Evolutionary conservation across 64 coral and sea anemone species (phyloP).

Genomic region (Stylophora pistillata): DNA sequence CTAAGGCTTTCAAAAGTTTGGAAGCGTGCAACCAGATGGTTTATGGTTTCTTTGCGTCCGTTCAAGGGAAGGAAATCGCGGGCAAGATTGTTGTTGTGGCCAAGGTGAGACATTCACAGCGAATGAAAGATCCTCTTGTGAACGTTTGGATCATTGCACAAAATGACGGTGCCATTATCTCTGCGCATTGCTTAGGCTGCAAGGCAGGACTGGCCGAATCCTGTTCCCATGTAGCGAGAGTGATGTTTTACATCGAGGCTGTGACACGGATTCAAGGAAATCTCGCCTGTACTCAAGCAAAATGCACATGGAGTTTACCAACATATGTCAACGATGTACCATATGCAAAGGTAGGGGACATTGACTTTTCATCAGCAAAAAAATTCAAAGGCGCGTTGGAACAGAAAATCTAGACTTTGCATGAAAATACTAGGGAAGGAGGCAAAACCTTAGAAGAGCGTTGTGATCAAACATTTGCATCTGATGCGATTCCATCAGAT

Average conservation of each 20-base stretch:
- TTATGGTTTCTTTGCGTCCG: no score
- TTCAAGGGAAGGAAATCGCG: no score
- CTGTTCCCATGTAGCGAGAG: slow-evolving; percentile 36
- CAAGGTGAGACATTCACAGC: no score
- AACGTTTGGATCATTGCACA: no score
- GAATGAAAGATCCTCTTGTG: no score
- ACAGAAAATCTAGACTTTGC: slow-evolving; percentile 25
- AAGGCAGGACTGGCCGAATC: slow-evolving; percentile 40
- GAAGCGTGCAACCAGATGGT: no score
- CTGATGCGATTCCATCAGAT: slow-evolving; percentile 19
- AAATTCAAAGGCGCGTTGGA: slow-evolving; percentile 26
- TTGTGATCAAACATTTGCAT: background rate
- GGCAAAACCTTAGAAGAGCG: slow-evolving; percentile 5
- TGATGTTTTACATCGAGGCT: slow-evolving; percentile 39
- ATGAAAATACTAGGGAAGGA: slow-evolving; percentile 21
- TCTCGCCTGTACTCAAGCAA: slow-evolving; percentile 41
- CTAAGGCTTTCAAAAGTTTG: no score
- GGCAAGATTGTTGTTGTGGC: no score
- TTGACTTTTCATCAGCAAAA: slow-evolving; percentile 42
- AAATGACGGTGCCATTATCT: slow-evolving; percentile 33
- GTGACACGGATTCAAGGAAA: slow-evolving; percentile 36
- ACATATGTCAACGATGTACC: slow-evolving; percentile 3
- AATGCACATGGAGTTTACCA: slow-evolving; percentile 41
- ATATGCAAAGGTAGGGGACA: slow-evolving; percentile 14
- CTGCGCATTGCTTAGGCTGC: slow-evolving; percentile 28